Evolutionary conservation across 2,797 vertebrate genomes (phyloP).

Genomic region (Petrocephalus schoutedeni): DNA sequence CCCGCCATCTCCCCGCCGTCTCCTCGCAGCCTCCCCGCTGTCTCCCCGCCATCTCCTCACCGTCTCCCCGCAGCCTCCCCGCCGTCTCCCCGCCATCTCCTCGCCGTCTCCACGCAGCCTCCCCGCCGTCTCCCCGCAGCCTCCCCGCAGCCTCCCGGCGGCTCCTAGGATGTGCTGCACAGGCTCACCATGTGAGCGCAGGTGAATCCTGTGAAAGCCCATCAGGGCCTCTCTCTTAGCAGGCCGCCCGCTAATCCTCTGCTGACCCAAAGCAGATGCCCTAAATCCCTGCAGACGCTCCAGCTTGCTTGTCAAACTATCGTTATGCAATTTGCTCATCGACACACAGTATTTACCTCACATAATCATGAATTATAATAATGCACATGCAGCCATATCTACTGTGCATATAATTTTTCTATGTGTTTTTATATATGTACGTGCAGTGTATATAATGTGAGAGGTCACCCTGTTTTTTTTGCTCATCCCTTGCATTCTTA

Average conservation of each 20-base stretch:
- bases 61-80: no score
- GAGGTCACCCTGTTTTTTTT: neutral
- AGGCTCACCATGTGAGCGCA: neutral
- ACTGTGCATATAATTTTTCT: neutral
- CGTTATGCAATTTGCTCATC: neutral
- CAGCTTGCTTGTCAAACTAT: neutral
- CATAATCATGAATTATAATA: neutral
- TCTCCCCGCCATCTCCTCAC: no score
- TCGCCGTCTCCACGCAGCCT: no score
- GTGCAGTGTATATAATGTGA: neutral
- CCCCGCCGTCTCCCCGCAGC: no score
- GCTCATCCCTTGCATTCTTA: neutral
- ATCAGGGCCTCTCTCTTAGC: neutral
- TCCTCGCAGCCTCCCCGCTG: no score
- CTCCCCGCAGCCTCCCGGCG: neutral
- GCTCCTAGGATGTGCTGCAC: neutral
- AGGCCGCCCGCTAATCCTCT: neutral
- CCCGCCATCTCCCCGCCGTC: no score
- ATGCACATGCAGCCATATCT: neutral
- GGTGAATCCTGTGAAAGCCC: neutral
- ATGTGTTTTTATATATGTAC: neutral
- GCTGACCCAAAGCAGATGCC: constrained; percentile 1
- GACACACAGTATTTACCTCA: neutral
- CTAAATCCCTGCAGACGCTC: neutral
- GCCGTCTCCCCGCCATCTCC: no score